Conservation (phyloP, 2,797 vertebrate genomes). For the Myripristis jacobus region DNA sequence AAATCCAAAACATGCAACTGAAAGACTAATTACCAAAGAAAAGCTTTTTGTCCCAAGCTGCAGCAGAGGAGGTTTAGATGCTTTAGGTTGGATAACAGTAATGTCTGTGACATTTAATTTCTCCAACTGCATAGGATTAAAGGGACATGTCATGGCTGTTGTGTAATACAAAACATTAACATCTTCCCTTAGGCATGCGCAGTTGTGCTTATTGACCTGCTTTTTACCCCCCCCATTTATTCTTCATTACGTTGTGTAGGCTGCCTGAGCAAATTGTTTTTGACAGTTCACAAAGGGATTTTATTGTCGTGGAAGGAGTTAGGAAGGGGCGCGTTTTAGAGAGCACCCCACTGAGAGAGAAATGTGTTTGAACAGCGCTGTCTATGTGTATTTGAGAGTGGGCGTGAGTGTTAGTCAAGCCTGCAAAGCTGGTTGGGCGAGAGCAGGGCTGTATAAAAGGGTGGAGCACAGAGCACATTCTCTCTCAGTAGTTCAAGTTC, state of each 20-base stretch:
- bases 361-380: conserved; percentile 64
- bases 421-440: conserved; percentile 77
- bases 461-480: conserved; percentile 57
- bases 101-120: conserved; percentile 26
- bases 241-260: conserved; percentile 11
- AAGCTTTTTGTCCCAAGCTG: not conserved
- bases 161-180: conserved; percentile 31
- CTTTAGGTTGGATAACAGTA: not conserved
- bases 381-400: conserved; percentile 57
- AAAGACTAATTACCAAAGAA: not conserved
- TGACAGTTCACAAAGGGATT: conserved; percentile 27
- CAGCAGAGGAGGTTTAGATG: not conserved
- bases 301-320: conserved; percentile 50
- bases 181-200: not conserved
- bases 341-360: conserved; percentile 59
- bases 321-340: conserved; percentile 33
- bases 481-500: conserved; percentile 56
- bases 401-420: conserved; percentile 56
- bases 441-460: conserved; percentile 75
- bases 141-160: conserved; percentile 28
- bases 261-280: conserved; percentile 39
- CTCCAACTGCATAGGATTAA: conserved; percentile 32
- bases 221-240: not conserved
- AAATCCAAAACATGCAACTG: not conserved
- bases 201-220: not conserved